Conservation (phyloP, 1,140 invertebrate species). For the Eriocheir sinensis region DNA sequence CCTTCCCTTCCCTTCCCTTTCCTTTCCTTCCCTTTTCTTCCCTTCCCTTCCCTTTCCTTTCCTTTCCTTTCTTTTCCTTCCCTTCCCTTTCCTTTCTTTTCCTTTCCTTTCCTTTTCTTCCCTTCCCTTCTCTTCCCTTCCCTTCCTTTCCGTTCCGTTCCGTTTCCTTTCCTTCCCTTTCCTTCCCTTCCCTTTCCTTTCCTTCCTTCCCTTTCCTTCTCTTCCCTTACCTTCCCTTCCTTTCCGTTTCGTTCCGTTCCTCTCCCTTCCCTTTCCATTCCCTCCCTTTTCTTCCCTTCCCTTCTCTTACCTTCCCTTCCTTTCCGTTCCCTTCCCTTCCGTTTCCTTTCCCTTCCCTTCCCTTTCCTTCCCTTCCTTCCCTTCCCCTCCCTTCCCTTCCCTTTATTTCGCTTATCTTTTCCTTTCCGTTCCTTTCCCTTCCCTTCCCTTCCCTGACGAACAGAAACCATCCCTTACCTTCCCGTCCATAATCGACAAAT, state of each 20-base stretch:
- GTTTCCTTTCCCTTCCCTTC: not conserved
- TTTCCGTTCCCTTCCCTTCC: not conserved
- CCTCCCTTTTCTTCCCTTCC: not conserved
- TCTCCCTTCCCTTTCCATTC: not conserved
- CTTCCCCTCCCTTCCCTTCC: not conserved
- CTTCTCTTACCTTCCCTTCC: not conserved
- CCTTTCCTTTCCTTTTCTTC: not conserved
- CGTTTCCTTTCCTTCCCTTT: not conserved
- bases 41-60: too few species aligned
- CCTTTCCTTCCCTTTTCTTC: not conserved
- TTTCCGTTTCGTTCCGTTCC: not conserved
- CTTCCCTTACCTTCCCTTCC: not conserved
- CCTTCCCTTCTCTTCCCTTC: not conserved
- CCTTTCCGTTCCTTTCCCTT: not conserved
- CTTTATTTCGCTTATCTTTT: not conserved
- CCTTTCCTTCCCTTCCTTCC: not conserved
- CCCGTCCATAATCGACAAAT: too few species aligned
- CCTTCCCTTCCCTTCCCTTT: not conserved
- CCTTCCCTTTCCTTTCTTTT: not conserved
- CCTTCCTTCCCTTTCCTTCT: not conserved
- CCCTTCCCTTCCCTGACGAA: not conserved
- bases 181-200: not conserved
- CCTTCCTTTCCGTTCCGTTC: not conserved
- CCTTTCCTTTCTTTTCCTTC: too few species aligned
- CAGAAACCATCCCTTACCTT: not conserved